These are phyloP conservation scores for Astyanax mexicanus DNA, from an alignment of 2,797 vertebrate genomes.

Conservation along the genomic window DNA sequence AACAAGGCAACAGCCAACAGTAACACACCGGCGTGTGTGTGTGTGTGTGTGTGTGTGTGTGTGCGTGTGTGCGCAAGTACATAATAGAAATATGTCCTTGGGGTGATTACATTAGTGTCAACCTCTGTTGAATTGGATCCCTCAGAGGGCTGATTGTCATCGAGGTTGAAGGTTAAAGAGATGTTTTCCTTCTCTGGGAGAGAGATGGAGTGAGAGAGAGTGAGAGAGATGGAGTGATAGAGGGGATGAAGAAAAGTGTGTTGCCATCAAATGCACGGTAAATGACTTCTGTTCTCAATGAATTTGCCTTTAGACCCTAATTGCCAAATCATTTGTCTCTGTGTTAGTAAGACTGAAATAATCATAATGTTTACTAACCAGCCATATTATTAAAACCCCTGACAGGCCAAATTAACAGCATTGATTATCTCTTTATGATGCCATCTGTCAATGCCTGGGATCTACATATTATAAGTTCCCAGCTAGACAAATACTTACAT, in stretches of 20 bases:
- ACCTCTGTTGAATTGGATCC: slow-evolving; percentile 7
- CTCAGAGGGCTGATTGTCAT: slow-evolving; percentile 26
- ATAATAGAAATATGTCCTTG: slow-evolving; percentile 6
- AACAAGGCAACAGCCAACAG: neutral
- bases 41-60: neutral
- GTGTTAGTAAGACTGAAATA: too few species aligned
- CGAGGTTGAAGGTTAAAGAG: slow-evolving; percentile 54
- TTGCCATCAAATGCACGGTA: neutral
- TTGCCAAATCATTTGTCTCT: too few species aligned
- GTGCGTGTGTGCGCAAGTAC: too few species aligned
- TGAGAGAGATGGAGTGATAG: neutral
- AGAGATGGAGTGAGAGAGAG: neutral
- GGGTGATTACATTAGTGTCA: slow-evolving; percentile 37
- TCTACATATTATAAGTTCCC: too few species aligned
- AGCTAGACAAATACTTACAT: too few species aligned
- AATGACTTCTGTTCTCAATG: slow-evolving; percentile 24
- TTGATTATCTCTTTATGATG: too few species aligned
- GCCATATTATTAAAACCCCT: too few species aligned
- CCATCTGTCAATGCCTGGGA: too few species aligned
- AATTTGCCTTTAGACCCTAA: too few species aligned
- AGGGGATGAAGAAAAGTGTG: slow-evolving; percentile 19
- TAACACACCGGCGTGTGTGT: neutral
- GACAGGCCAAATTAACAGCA: too few species aligned
- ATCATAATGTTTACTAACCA: too few species aligned
- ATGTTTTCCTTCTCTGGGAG: slow-evolving; percentile 8